These are phyloP conservation scores for Mola mola DNA, from an alignment of 2,113 vertebrate genomes.

Conservation along the genomic window DNA sequence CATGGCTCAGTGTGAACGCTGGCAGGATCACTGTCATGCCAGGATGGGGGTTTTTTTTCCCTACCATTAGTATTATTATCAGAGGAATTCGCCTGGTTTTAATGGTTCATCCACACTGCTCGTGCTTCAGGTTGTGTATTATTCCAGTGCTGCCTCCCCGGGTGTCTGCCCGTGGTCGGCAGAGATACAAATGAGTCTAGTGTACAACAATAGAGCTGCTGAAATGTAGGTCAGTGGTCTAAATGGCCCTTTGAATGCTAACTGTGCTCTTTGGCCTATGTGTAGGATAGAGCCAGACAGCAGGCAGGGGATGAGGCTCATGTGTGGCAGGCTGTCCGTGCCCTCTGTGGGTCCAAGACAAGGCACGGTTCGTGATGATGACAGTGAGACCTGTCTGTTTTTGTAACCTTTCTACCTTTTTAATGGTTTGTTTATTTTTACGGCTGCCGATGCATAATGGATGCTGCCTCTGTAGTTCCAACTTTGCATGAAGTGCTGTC, in stretches of 20 bases:
- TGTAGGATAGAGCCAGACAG: constrained; percentile 24
- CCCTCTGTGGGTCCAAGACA: neutral
- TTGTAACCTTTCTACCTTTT: neutral
- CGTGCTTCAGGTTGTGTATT: no score
- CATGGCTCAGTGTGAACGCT: neutral
- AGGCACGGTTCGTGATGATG: constrained; percentile 10
- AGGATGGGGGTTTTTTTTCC: neutral
- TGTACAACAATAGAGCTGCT: constrained; percentile 64
- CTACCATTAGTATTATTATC: neutral
- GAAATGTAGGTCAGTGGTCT: constrained; percentile 70
- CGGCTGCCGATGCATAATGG: no score
- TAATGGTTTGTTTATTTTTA: constrained; percentile 12
- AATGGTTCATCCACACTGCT: no score
- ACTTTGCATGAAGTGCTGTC: constrained; percentile 25
- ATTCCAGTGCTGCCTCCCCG: no score
- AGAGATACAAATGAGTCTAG: constrained; percentile 39
- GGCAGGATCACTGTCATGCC: neutral
- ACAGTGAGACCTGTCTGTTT: neutral
- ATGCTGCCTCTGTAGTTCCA: neutral
- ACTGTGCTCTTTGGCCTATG: constrained; percentile 42
- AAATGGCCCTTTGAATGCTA: constrained; percentile 60
- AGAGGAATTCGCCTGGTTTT: no score
- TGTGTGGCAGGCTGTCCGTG: constrained; percentile 34
- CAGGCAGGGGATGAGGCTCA: constrained; percentile 11
- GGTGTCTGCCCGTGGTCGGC: constrained; percentile 24